These are phyloP conservation scores for Agelastica alni DNA, from an alignment of 2,888 invertebrate genomes.

Conservation along the genomic window DNA sequence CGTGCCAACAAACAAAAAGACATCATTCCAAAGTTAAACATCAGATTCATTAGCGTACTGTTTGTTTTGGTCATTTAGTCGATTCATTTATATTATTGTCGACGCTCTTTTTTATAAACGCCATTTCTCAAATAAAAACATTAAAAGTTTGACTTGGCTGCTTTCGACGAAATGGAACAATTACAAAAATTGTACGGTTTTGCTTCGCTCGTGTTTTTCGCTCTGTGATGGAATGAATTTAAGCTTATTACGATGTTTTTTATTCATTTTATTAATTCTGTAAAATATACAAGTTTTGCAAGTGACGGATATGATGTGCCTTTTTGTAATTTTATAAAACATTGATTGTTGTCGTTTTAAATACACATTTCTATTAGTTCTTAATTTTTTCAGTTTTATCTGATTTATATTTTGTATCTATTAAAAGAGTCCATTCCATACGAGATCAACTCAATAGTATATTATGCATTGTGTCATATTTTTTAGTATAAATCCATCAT, in stretches of 20 bases:
- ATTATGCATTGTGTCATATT: no score
- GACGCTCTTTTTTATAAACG: constrained; percentile 17
- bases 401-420: no score
- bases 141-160: constrained; percentile 1
- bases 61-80: constrained; percentile 22
- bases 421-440: no score
- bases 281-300: no score
- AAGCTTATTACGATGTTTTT: background rate
- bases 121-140: constrained; percentile 16
- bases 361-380: no score
- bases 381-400: no score
- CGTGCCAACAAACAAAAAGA: constrained; percentile 21
- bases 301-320: no score
- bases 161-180: constrained; percentile 5
- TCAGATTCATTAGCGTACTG: constrained; percentile 21
- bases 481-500: no score
- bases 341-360: no score
- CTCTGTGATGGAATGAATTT: background rate
- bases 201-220: background rate
- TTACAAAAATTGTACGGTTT: constrained; percentile 13
- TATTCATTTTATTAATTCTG: no score
- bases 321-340: no score
- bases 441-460: no score
- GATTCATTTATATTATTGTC: constrained; percentile 22
- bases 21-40: constrained; percentile 20